phyloP scores from a whole-genome alignment of 2,113 vertebrate species.

The Clarias batrachus region DNA sequence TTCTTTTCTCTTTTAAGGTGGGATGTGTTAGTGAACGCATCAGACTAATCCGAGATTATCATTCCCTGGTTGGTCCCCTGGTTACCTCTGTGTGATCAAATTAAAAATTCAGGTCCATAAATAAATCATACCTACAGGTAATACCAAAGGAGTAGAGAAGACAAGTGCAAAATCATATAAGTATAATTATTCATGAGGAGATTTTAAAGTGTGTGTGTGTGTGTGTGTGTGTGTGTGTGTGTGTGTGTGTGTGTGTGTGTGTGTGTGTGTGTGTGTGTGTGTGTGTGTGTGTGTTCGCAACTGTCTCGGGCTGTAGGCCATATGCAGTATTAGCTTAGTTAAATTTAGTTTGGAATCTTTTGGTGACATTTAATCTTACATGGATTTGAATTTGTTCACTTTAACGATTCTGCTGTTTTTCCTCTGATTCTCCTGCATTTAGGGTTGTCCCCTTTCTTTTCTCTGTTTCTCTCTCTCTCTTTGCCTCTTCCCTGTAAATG shows the following conservation, averaged over 20 bases:
- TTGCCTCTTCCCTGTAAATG: neutral
- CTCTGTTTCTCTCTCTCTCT: neutral
- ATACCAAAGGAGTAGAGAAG: neutral
- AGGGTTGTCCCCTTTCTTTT: neutral
- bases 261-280: neutral
- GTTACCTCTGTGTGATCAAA: slow-evolving; percentile 2
- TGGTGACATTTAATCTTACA: neutral
- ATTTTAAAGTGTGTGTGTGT: slow-evolving; percentile 1
- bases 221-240: neutral
- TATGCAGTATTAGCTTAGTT: slow-evolving; percentile 2
- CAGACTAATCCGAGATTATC: slow-evolving; percentile 7
- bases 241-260: neutral
- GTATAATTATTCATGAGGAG: slow-evolving; percentile 8
- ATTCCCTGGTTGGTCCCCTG: neutral
- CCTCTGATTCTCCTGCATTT: neutral
- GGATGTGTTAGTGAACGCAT: neutral
- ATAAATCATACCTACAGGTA: slow-evolving; percentile 17
- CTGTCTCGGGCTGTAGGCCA: neutral
- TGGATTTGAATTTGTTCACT: neutral
- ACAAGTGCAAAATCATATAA: neutral
- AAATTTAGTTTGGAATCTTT: neutral
- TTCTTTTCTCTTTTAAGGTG: neutral
- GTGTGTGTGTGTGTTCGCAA: neutral
- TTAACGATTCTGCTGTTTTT: slow-evolving; percentile 10
- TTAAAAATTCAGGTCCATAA: neutral